Evolutionary conservation across 2,888 invertebrate genomes (phyloP).

Genomic region (Chelonus formosanus): DNA sequence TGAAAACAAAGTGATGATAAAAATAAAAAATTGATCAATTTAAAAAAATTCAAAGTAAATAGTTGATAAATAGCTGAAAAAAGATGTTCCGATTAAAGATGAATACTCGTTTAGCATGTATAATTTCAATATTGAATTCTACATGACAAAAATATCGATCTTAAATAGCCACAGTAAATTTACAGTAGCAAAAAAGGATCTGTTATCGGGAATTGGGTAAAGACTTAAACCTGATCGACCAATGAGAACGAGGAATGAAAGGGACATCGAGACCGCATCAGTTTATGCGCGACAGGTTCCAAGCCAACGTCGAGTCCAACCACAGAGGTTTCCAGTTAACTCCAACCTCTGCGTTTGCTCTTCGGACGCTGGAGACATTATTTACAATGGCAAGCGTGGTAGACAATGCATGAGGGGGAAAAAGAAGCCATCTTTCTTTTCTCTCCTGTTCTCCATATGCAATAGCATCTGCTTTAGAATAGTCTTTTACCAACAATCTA

Average conservation of each 20-base stretch:
- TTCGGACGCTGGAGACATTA: slow-evolving; percentile 54
- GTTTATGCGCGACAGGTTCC: slow-evolving; percentile 62
- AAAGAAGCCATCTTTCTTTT: slow-evolving; percentile 57
- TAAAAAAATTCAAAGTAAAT: slow-evolving; percentile 34
- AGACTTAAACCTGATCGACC: slow-evolving; percentile 18
- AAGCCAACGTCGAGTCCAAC: slow-evolving; percentile 24
- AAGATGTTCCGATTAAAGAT: too few species aligned
- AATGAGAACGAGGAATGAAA: slow-evolving; percentile 28
- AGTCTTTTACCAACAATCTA: slow-evolving; percentile 6
- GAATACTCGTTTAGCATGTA: not conserved
- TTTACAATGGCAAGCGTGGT: slow-evolving; percentile 58
- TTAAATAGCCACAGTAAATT: slow-evolving; percentile 10
- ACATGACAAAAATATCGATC: not conserved
- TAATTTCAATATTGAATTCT: not conserved
- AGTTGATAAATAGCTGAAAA: not conserved
- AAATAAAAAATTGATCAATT: too few species aligned
- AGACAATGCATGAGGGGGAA: slow-evolving; percentile 54
- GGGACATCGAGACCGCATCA: slow-evolving; percentile 58
- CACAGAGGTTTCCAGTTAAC: slow-evolving; percentile 28
- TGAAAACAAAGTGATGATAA: too few species aligned
- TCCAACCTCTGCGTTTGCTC: slow-evolving; percentile 22
- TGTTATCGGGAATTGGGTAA: slow-evolving; percentile 28
- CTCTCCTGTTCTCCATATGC: slow-evolving; percentile 63
- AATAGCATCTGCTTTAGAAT: slow-evolving; percentile 56
- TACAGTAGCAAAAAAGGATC: slow-evolving; percentile 30